phyloP scores from a whole-genome alignment of 2,113 vertebrate genomes.

The Poeciliopsis occidentalis region DNA sequence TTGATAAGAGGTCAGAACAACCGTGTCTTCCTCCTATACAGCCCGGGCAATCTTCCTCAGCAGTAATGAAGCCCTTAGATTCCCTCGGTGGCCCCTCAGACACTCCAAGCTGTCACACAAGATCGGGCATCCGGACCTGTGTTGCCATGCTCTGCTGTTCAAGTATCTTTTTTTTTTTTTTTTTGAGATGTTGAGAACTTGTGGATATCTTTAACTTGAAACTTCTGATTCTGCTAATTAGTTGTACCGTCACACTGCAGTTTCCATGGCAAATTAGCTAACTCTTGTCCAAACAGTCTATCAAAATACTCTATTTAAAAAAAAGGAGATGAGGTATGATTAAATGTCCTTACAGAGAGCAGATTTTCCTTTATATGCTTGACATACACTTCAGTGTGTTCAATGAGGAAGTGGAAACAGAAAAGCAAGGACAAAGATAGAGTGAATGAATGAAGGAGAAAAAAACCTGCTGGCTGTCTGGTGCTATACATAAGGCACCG shows the following conservation, averaged over 20 bases:
- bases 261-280: slow-evolving; percentile 42
- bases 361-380: slow-evolving; percentile 35
- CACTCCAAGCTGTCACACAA: slow-evolving; percentile 28
- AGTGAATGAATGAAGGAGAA: slow-evolving; percentile 46
- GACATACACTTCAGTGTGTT: slow-evolving; percentile 26
- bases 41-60: slow-evolving; percentile 7
- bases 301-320: not conserved
- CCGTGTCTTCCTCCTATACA: slow-evolving; percentile 19
- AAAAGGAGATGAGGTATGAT: slow-evolving; percentile 34
- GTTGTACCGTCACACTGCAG: slow-evolving; percentile 20
- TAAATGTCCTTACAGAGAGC: slow-evolving; percentile 27
- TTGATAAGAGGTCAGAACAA: slow-evolving; percentile 50
- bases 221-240: slow-evolving; percentile 34
- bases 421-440: slow-evolving; percentile 21
- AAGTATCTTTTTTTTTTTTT: not conserved
- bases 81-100: slow-evolving; percentile 31
- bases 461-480: slow-evolving; percentile 53
- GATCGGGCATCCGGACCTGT: slow-evolving; percentile 4
- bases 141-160: not conserved
- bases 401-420: slow-evolving; percentile 21
- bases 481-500: slow-evolving; percentile 56
- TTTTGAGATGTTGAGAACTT: slow-evolving; percentile 11
- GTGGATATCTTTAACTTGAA: not conserved
- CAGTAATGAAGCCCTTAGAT: slow-evolving; percentile 50
- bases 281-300: slow-evolving; percentile 25